Percentiles rank a stretch among this genome's conserved stretches.
These are phyloP conservation scores for Uria aalge DNA, from an alignment of 2,113 vertebrate genomes.

Conservation along the genomic window DNA sequence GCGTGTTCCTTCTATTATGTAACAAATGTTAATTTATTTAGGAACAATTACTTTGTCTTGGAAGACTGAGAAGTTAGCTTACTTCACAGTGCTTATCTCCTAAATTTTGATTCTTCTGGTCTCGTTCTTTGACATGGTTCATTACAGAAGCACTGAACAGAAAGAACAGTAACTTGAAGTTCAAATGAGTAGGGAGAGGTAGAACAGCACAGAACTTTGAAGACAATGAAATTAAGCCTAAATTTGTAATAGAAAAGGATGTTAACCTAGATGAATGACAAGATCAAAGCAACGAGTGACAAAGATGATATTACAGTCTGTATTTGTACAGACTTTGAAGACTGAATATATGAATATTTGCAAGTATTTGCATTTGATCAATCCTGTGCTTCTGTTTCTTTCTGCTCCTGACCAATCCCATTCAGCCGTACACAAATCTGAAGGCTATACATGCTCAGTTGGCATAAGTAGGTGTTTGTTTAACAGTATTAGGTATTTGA, in stretches of 20 bases:
- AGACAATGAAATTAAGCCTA: constrained; percentile 60
- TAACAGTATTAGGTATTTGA: background rate
- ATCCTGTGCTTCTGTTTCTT: constrained; percentile 2
- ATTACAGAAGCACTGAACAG: constrained; percentile 24
- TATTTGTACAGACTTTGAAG: constrained; percentile 60
- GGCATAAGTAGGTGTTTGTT: background rate
- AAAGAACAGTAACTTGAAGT: constrained; percentile 13
- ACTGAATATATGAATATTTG: constrained; percentile 62
- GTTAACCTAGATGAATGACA: constrained; percentile 55
- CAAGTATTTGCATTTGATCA: constrained; percentile 64
- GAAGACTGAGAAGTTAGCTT: constrained; percentile 5
- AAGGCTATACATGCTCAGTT: background rate
- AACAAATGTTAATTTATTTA: constrained; percentile 1
- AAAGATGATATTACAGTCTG: constrained; percentile 48
- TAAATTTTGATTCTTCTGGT: constrained; percentile 7
- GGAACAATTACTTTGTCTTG: constrained; percentile 11
- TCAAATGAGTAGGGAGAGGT: constrained; percentile 38
- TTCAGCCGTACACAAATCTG: background rate
- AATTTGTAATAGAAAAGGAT: constrained; percentile 59
- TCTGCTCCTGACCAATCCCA: constrained; percentile 28
- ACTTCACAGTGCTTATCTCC: background rate
- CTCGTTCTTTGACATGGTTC: background rate
- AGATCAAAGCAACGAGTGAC: constrained; percentile 60
- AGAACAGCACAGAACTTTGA: constrained; percentile 35
- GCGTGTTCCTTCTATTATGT: background rate